Conservation (phyloP, 1,140 invertebrate species). For the Coelopa frigida region DNA sequence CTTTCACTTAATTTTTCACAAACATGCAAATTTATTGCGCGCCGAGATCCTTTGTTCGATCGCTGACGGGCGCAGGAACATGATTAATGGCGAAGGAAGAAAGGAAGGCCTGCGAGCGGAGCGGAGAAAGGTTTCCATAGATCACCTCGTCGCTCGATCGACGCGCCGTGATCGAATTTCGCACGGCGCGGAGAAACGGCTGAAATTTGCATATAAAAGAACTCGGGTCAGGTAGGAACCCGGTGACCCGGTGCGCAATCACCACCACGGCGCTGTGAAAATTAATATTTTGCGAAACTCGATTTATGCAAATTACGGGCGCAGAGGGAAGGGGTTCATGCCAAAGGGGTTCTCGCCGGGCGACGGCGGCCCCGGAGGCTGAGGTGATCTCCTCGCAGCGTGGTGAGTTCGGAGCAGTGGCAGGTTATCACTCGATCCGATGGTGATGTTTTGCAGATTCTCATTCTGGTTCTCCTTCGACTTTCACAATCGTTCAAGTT, state of each 20-base stretch:
- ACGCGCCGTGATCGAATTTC: constrained; percentile 6
- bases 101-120: constrained; percentile 5
- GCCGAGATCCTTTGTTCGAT: background rate
- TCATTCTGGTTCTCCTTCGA: too few species aligned
- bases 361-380: too few species aligned
- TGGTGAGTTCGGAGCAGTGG: too few species aligned
- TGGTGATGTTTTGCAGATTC: too few species aligned
- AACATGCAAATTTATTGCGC: constrained; percentile 7
- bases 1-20: constrained; percentile 7
- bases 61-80: background rate
- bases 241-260: background rate
- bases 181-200: constrained; percentile 3
- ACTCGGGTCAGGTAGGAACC: background rate
- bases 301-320: too few species aligned
- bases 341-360: too few species aligned
- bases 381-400: too few species aligned
- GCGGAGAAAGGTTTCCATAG: constrained; percentile 9
- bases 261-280: constrained; percentile 7
- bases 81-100: constrained; percentile 10
- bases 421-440: too few species aligned
- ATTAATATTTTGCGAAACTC: constrained; percentile 16
- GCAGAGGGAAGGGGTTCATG: too few species aligned
- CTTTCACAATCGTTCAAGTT: too few species aligned
- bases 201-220: constrained; percentile 10
- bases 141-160: background rate